These are phyloP conservation scores for Ramphastos sulfuratus DNA, from an alignment of 2,113 vertebrate species.

Conservation along the genomic window DNA sequence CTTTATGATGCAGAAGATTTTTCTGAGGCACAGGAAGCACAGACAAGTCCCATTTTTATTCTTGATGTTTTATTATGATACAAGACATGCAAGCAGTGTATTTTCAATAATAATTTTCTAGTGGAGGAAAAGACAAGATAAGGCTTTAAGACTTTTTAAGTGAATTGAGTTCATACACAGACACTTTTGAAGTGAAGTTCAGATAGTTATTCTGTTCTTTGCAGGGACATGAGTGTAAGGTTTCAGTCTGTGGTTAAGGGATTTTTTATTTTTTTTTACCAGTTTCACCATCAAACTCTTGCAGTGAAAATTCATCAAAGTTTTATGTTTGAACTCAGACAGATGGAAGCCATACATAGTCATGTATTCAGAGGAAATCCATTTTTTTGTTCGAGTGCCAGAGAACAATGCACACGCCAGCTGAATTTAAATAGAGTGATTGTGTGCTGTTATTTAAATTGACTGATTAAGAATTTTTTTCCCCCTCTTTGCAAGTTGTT, in stretches of 20 bases:
- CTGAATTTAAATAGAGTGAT: slow-evolving; percentile 41
- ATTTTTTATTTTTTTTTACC: not conserved
- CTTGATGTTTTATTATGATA: not conserved
- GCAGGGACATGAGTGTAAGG: not conserved
- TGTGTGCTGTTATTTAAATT: slow-evolving; percentile 23
- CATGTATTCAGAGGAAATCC: slow-evolving; percentile 37
- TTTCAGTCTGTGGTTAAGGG: not conserved
- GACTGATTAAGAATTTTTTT: not conserved
- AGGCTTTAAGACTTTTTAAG: not conserved
- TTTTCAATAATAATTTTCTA: not conserved
- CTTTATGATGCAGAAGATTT: not conserved
- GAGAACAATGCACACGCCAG: slow-evolving; percentile 20
- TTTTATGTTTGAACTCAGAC: slow-evolving; percentile 36
- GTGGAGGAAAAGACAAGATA: not conserved
- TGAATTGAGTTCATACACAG: not conserved
- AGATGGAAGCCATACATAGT: slow-evolving; percentile 55
- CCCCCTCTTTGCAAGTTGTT: not conserved
- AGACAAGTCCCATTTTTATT: not conserved
- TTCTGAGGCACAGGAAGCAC: not conserved
- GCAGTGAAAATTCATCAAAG: slow-evolving; percentile 15
- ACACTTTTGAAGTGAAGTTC: not conserved
- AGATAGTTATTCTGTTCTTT: not conserved
- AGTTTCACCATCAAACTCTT: not conserved
- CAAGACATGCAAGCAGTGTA: not conserved
- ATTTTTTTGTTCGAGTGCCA: not conserved